A percentile compares a stretch with the other conserved stretches of the same genome.
phyloP scores from a whole-genome alignment of 2,113 vertebrate species.

The Vulpes vulpes region DNA sequence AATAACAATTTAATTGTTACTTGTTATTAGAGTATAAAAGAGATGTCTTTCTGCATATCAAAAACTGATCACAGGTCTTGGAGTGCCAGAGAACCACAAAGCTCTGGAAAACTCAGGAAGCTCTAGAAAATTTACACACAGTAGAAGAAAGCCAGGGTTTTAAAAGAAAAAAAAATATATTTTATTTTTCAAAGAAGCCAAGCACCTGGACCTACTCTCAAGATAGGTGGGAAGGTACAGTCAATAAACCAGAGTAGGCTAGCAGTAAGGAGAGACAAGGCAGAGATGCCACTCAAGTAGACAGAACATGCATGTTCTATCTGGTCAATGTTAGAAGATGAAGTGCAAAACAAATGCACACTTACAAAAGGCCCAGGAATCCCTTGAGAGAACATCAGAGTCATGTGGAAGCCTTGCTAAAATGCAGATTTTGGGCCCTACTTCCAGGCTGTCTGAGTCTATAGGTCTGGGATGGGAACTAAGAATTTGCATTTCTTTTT shows the following conservation, averaged over 20 bases:
- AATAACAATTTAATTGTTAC: background rate
- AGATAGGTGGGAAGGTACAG: background rate
- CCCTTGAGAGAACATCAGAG: background rate
- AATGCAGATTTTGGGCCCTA: background rate
- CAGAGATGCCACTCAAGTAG: background rate
- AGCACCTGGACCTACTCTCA: background rate
- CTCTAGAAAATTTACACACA: background rate
- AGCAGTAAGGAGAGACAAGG: background rate
- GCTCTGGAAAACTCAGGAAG: slow-evolving; percentile 20
- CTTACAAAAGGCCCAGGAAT: background rate
- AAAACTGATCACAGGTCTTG: background rate
- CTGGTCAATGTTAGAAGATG: background rate
- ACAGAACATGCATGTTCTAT: background rate
- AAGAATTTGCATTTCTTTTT: background rate
- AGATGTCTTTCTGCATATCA: background rate
- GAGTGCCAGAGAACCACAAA: background rate
- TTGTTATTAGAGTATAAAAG: background rate
- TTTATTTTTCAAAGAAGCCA: background rate
- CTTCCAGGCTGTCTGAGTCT: background rate
- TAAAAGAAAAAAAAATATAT: background rate
- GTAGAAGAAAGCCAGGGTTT: background rate
- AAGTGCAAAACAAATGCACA: background rate
- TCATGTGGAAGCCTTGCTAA: background rate
- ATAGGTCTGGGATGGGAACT: background rate
- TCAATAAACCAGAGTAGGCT: background rate